These are phyloP conservation scores for Apaloderma vittatum DNA, from an alignment of 2,113 vertebrate species.

Conservation along the genomic window DNA sequence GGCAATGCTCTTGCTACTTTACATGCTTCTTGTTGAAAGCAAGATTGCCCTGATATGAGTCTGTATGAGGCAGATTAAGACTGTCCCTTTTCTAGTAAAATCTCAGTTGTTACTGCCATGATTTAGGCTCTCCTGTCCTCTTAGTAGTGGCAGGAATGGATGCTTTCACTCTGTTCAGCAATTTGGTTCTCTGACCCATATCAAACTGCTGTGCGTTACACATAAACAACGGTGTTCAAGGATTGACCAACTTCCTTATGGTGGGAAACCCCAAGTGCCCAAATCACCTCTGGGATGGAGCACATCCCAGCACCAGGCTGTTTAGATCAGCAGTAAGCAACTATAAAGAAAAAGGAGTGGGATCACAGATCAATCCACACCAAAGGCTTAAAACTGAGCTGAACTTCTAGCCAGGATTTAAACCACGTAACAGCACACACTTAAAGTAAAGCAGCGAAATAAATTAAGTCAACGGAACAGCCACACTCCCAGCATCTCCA, in stretches of 20 bases:
- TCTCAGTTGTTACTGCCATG: background rate
- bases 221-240: background rate
- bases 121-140: background rate
- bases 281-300: background rate
- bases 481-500: background rate
- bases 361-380: background rate
- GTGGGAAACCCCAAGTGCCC: background rate
- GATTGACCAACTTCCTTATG: background rate
- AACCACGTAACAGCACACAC: background rate
- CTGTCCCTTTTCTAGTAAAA: background rate
- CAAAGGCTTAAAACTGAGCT: background rate
- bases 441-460: slow-evolving; percentile 13
- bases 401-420: background rate
- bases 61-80: background rate
- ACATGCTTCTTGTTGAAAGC: background rate
- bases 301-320: background rate
- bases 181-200: background rate
- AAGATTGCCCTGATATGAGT: background rate
- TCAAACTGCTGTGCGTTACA: background rate
- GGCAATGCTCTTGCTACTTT: background rate
- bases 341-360: background rate
- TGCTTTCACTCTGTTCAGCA: background rate
- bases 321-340: background rate
- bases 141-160: background rate
- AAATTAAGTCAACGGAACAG: background rate